Conservation (phyloP, 2,888 invertebrate species). For the Sthenelais limicola region DNA sequence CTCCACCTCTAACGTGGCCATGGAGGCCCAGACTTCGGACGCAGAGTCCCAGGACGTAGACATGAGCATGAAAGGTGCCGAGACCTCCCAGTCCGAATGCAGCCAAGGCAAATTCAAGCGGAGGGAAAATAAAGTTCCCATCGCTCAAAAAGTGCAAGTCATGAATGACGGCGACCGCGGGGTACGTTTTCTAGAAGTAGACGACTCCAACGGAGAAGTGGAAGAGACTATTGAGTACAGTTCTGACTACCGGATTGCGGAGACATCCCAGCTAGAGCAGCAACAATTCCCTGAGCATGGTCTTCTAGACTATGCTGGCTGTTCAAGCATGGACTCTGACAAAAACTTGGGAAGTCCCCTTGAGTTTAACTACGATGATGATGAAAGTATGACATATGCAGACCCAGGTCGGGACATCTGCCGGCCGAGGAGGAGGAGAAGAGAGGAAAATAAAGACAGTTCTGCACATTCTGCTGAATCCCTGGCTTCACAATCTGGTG, state of each 20-base stretch:
- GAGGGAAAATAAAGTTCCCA: slow-evolving; percentile 9
- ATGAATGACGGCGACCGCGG: slow-evolving; percentile 54
- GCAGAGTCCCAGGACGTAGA: not conserved
- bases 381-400: too few relatives aligned
- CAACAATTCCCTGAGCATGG: too few relatives aligned
- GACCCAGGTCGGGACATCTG: too few relatives aligned
- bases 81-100: slow-evolving; percentile 38
- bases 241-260: slow-evolving; percentile 42
- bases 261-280: slow-evolving; percentile 20
- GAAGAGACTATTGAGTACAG: slow-evolving; percentile 52
- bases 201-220: slow-evolving; percentile 50
- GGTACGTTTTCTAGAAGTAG: slow-evolving; percentile 55
- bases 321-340: too few relatives aligned
- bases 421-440: too few relatives aligned
- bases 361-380: too few relatives aligned
- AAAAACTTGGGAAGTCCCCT: too few relatives aligned
- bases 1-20: not conserved
- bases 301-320: too few relatives aligned
- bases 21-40: not conserved
- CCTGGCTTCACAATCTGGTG: too few relatives aligned
- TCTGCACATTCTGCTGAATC: too few relatives aligned
- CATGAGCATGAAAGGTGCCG: slow-evolving; percentile 22
- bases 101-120: slow-evolving; percentile 30
- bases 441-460: too few relatives aligned
- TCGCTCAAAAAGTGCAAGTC: slow-evolving; percentile 49